These are phyloP conservation scores for Temnothorax ravouxi DNA, from an alignment of 2,888 invertebrate species.

Conservation along the genomic window DNA sequence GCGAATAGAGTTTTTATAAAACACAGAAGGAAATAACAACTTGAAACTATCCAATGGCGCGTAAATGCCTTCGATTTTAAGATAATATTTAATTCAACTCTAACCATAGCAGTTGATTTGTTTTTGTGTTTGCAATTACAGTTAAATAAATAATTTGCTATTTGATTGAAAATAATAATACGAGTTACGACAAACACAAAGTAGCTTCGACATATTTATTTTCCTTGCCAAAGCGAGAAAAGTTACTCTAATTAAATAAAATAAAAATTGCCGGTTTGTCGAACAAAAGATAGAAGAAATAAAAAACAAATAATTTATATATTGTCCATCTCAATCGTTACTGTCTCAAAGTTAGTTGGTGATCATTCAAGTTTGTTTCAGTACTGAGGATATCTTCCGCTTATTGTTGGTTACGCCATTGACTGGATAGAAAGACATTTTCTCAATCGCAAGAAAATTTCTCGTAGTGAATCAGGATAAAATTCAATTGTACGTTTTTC, in stretches of 20 bases:
- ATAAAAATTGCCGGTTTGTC: not conserved
- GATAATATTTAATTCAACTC: slow-evolving; percentile 4
- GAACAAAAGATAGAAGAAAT: not conserved
- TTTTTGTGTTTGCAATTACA: not conserved
- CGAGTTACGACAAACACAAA: not conserved
- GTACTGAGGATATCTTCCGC: slow-evolving; percentile 22
- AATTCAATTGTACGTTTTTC: slow-evolving; percentile 47
- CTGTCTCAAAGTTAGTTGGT: slow-evolving; percentile 11
- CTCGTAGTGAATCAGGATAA: not conserved
- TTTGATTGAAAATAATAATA: slow-evolving; percentile 24
- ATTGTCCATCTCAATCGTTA: slow-evolving; percentile 17
- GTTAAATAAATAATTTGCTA: not conserved
- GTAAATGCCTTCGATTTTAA: slow-evolving; percentile 4
- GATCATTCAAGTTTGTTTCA: slow-evolving; percentile 15
- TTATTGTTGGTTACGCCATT: slow-evolving; percentile 21
- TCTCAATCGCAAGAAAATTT: slow-evolving; percentile 42
- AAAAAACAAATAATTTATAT: not conserved
- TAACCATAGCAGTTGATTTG: not conserved
- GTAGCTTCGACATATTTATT: not conserved
- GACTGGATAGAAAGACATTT: slow-evolving; percentile 47
- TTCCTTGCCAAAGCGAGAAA: not conserved
- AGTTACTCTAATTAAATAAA: not conserved
- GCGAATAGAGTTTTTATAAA: not conserved
- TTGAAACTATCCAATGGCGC: not conserved
- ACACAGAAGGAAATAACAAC: not conserved